These are phyloP conservation scores for Melikaiella ostensackeni DNA, from an alignment of 2,888 invertebrate species.

Conservation along the genomic window DNA sequence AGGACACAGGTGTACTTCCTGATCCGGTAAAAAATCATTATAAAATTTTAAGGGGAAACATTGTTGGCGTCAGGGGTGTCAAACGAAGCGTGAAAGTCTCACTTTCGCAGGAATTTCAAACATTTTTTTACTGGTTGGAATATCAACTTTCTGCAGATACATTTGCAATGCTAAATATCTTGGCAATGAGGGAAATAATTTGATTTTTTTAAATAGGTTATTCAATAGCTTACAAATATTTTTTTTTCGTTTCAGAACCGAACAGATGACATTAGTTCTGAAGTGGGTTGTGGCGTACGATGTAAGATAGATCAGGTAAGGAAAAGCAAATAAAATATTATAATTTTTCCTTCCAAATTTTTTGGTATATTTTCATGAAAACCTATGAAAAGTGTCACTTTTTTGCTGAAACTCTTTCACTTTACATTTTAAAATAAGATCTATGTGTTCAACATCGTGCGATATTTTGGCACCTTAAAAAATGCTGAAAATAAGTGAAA, in stretches of 20 bases:
- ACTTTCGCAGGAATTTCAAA: not conserved
- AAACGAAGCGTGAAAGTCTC: slow-evolving; percentile 62
- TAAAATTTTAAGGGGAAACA: slow-evolving; percentile 33
- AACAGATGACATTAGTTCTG: slow-evolving; percentile 84
- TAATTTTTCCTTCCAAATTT: no score
- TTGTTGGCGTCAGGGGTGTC: slow-evolving; percentile 54
- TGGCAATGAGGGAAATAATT: not conserved
- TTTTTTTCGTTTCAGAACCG: slow-evolving; percentile 81
- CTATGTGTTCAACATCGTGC: no score
- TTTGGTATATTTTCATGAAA: no score
- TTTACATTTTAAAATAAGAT: no score
- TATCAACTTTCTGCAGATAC: not conserved
- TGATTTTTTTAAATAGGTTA: not conserved
- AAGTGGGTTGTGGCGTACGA: slow-evolving; percentile 84
- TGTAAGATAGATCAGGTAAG: slow-evolving; percentile 87
- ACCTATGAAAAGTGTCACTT: no score
- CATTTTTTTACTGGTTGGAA: not conserved
- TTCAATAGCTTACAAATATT: not conserved
- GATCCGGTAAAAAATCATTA: slow-evolving; percentile 50
- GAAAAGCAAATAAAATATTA: slow-evolving; percentile 3
- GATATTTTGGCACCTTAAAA: no score
- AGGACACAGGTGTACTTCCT: slow-evolving; percentile 70
- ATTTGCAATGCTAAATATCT: not conserved
- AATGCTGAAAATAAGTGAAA: no score
- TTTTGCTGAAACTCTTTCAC: no score